Conservation (phyloP, 2,797 vertebrate genomes). For the Eulemur mongoz region DNA sequence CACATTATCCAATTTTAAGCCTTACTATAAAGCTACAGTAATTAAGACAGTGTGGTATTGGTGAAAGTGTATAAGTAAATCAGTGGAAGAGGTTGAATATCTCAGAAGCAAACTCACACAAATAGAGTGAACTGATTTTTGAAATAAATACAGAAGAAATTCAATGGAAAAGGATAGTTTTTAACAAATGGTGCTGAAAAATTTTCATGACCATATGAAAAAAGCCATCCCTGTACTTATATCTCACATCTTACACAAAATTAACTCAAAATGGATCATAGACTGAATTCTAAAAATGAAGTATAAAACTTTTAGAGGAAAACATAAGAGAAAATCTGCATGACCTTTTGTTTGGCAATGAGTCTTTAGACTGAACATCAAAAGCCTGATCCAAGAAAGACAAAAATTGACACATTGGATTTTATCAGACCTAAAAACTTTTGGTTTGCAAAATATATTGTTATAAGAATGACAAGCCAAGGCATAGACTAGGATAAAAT, state of each 20-base stretch:
- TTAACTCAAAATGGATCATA: not conserved
- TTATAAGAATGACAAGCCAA: not conserved
- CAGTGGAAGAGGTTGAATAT: not conserved
- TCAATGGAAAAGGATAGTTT: not conserved
- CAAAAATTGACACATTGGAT: not conserved
- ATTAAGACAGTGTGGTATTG: not conserved
- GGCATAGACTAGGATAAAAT: not conserved
- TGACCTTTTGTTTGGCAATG: not conserved
- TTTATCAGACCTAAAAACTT: not conserved
- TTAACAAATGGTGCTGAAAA: not conserved
- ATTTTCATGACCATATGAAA: not conserved
- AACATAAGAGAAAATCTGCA: not conserved
- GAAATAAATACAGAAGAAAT: not conserved
- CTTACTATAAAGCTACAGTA: not conserved
- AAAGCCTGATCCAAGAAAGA: not conserved
- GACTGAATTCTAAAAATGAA: not conserved
- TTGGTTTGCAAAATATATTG: not conserved
- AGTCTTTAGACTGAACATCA: not conserved
- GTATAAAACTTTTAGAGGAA: not conserved
- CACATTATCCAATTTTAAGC: not conserved
- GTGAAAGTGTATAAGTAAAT: not conserved
- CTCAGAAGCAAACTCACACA: not conserved
- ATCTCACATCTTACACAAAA: not conserved
- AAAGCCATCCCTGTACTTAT: too few species aligned
- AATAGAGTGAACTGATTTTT: not conserved